Conservation (phyloP, 1,140 invertebrate genomes). For the Ericerus pela region DNA sequence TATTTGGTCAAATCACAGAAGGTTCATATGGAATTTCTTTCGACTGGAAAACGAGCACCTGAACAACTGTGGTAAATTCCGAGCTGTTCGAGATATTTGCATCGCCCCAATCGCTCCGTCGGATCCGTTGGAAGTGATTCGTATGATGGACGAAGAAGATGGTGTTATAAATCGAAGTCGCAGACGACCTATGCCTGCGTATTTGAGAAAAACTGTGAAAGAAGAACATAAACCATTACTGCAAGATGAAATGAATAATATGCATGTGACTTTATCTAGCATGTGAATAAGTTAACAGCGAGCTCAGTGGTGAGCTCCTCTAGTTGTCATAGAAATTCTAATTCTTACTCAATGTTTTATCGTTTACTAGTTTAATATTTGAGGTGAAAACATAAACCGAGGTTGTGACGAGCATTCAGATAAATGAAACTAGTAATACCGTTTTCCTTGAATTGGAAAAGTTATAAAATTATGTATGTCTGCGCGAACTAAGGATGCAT, state of each 20-base stretch:
- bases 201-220: conserved; percentile 3
- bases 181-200: neutral
- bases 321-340: no score
- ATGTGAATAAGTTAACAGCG: conserved; percentile 3
- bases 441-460: no score
- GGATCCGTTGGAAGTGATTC: conserved; percentile 50
- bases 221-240: neutral
- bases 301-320: no score
- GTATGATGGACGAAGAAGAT: conserved; percentile 68
- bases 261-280: conserved; percentile 3
- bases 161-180: conserved; percentile 57
- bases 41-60: conserved; percentile 98
- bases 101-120: conserved; percentile 89
- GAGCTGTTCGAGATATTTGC: conserved; percentile 94
- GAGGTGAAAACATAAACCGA: no score
- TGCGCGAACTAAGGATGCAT: no score
- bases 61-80: conserved; percentile 98
- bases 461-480: no score
- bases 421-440: no score
- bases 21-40: conserved; percentile 99
- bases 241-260: conserved; percentile 1
- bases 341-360: no score
- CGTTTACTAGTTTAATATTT: no score
- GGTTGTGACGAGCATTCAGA: no score
- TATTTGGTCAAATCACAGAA: conserved; percentile 36